Evolutionary conservation across 1,140 invertebrate genomes (phyloP), one percentile per base, ranked within the genome.

Genomic region (Ceratina calcarata): DNA sequence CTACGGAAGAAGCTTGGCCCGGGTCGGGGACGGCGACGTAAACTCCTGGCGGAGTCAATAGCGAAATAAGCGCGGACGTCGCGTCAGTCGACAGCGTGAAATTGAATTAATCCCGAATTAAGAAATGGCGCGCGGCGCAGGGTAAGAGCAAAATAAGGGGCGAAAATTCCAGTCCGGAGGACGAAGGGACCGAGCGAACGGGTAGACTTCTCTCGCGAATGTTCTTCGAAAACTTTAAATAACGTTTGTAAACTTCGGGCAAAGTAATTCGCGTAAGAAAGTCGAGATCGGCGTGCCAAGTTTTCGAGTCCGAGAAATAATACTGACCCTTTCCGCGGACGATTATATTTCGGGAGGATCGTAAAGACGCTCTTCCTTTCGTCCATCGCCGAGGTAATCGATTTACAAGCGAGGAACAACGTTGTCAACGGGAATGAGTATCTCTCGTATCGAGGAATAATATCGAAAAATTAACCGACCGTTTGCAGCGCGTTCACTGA

Each of bases 81-180:
- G 80, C 69, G 68, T 80, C 70, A 78, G 64, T 73, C 70, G 84
- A 85, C 82, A 84, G 78, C 83, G 83, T 80, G 82, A 82, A 87
- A 88, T 89, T 88, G 83, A 90, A 88, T 90, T 89, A 87, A 88
- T 90, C 77, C 78, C 16, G 79, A 85, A 88, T 86, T 86, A 84
- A 89, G 86, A 86, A 87, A 83, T 78, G 75, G 60, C 66, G 60
- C 16, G 61, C 32, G 24, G 37, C 13, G 20, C 58, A n/a, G 49
- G 57, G 70, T 27, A 68, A 57, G 53, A 58, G 60, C 53, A 37
- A 20, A 15, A n/a, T 45, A 72, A 68, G 58, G 58, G 32, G 65
- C 53, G 72, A 76, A 49, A 37, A 73, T 70, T 71, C 74, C 51
- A 49, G 16, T 60, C 8, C 37, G 32, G 53, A 20, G 32, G 10